phyloP scores from a whole-genome alignment of 2,113 vertebrate species.

The Sebastes schlegelii region DNA sequence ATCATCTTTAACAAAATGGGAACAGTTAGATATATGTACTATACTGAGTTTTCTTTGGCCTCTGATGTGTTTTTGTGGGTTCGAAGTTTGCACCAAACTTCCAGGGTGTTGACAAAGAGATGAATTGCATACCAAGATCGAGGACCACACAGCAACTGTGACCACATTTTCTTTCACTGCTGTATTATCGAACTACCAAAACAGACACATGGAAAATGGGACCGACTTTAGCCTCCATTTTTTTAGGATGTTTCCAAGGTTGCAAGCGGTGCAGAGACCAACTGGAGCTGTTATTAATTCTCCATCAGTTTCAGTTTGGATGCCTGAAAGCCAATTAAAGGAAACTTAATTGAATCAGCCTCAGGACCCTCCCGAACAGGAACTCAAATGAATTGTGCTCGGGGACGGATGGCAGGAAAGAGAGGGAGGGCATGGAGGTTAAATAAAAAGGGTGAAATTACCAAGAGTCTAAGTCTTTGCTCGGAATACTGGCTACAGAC shows the following conservation, averaged over 20 bases:
- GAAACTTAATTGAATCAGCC: conserved; percentile 80
- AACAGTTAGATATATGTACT: conserved; percentile 31
- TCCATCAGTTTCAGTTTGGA: conserved; percentile 82
- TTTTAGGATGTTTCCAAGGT: conserved; percentile 67
- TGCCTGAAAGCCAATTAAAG: conserved; percentile 84
- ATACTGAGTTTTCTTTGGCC: conserved; percentile 54
- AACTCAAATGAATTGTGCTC: conserved; percentile 77
- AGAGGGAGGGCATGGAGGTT: conserved; percentile 65
- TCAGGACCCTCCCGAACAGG: conserved; percentile 74
- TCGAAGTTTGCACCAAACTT: conserved; percentile 45
- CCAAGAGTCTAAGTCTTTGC: conserved; percentile 54
- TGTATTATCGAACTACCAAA: conserved; percentile 54
- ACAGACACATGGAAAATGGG: conserved; percentile 46
- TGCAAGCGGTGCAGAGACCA: conserved; percentile 69
- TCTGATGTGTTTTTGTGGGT: conserved; percentile 63
- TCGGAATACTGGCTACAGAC: conserved; percentile 53
- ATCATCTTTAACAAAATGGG: not conserved
- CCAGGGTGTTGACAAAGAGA: conserved; percentile 72
- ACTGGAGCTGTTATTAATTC: conserved; percentile 81
- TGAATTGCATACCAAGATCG: conserved; percentile 54
- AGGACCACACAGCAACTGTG: conserved; percentile 59
- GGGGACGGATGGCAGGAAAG: conserved; percentile 52
- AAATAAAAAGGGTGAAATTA: conserved; percentile 78
- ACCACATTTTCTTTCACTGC: conserved; percentile 48
- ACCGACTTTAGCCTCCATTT: conserved; percentile 26